Evolutionary conservation across 1,140 invertebrate species (phyloP), one percentile per base, ranked within the genome.

Genomic region (Coenobita brevimanus): DNA sequence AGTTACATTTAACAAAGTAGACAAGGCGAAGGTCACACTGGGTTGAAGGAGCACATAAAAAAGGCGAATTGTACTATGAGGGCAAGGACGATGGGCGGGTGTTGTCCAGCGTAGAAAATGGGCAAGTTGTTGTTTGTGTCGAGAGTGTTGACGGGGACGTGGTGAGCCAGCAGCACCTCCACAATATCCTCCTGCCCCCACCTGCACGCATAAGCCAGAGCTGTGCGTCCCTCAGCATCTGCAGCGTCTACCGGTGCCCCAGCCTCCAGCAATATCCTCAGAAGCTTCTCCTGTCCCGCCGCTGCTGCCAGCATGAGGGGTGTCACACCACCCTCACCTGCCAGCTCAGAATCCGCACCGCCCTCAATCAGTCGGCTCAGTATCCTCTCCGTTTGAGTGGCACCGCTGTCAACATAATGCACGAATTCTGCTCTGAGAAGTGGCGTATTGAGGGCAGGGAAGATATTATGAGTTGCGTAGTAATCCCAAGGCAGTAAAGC

Each of bases 41-140:
- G n/a, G n/a, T n/a, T n/a, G 33, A 24, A 36, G 36, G 3, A 43
- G 38, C 71, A 76, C 75, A 89, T 67, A 79, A 86, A 89, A 76
- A 90, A 90, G 10, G 89, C 89, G 24, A 90, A 86, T 21, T 89
- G 76, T 4, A 90, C 54, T 82, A 90, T 89, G n/a, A 90, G 86
- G 8, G 41, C 67, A 33, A 90, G 21, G n/a, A 89, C 64, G 33
- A 90, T 87, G 57, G 78, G 41, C 46, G 33, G 69, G 71, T 90
- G 71, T 3, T 80, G 76, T 21, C 86, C 89, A 27, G 89, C 89
- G 43, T 90, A 90, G 64, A 75, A 90, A 64, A 90, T 89, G 4
- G 89, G 87, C 27, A 90, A 60, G 38, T 89, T 89, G 62, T 73
- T 27, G 64, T 82, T 46, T 15, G 21, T 21, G 64, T 90, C 89